Conservation (phyloP, 2,113 vertebrate genomes). For the Oncorhynchus clarkii region DNA sequence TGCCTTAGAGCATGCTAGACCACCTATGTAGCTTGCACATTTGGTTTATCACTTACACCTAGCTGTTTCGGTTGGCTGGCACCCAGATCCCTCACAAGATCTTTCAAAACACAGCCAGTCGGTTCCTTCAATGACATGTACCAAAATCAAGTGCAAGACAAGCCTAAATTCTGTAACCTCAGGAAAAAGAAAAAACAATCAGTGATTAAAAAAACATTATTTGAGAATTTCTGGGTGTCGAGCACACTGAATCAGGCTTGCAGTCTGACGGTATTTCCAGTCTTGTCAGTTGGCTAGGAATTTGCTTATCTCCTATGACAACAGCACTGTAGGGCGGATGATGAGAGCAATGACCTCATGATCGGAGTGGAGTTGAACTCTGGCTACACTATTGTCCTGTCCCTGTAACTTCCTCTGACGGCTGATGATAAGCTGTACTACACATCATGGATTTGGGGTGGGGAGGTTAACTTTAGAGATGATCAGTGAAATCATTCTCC, state of each 20-base stretch:
- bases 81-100: conserved; percentile 49
- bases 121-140: neutral
- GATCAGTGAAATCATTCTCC: neutral
- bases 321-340: neutral
- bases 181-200: neutral
- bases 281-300: conserved; percentile 11
- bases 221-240: too few relatives aligned
- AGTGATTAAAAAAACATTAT: too few relatives aligned
- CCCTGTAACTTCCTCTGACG: neutral
- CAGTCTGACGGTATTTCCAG: conserved; percentile 11
- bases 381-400: neutral
- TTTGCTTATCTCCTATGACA: neutral
- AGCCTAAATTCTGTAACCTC: neutral
- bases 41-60: conserved; percentile 56
- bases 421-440: conserved; percentile 25
- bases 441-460: conserved; percentile 15
- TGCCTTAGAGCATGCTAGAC: conserved; percentile 49
- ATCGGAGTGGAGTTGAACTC: neutral
- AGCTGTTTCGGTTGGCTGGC: conserved; percentile 62
- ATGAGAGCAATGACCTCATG: neutral
- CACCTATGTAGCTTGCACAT: conserved; percentile 61
- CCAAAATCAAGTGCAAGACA: neutral
- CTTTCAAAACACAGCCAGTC: conserved; percentile 12
- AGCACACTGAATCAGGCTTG: too few relatives aligned
- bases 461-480: conserved; percentile 18